phyloP scores from a whole-genome alignment of 2,797 vertebrate species.

The Florisuga fusca region DNA sequence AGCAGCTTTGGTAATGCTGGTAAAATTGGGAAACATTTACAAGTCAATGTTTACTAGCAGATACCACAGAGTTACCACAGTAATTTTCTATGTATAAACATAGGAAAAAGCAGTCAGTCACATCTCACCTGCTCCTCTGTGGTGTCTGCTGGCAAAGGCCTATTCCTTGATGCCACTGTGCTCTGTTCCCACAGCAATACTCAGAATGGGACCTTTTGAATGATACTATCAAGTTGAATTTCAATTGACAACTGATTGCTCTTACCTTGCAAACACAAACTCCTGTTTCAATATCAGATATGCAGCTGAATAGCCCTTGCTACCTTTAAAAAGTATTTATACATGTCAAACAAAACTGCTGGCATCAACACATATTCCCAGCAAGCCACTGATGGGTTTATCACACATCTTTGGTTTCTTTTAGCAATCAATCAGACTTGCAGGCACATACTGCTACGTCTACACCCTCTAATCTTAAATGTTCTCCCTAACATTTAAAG shows the following conservation, averaged over 20 bases:
- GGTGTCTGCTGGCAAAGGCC: neutral
- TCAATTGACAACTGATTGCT: neutral
- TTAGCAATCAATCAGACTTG: neutral
- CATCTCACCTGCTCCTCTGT: constrained; percentile 21
- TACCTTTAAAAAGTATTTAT: neutral
- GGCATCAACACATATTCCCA: neutral
- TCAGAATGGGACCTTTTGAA: neutral
- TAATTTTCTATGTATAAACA: neutral
- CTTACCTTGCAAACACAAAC: neutral
- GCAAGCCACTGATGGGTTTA: neutral
- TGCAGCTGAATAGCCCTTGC: neutral
- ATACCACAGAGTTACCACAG: constrained; percentile 1
- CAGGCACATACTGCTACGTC: neutral
- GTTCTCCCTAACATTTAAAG: neutral
- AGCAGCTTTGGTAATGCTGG: neutral
- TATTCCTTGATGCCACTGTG: neutral
- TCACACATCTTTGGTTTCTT: neutral
- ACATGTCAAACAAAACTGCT: neutral
- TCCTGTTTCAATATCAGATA: neutral
- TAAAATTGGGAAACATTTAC: neutral
- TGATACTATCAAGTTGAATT: neutral
- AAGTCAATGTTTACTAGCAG: neutral
- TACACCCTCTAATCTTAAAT: neutral
- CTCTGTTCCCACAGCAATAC: neutral
- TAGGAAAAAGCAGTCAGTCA: neutral